Percentiles rank a stretch among this genome's conserved stretches.
Conservation (phyloP, 2,113 vertebrate species). For the Ceuthmochares aereus region DNA sequence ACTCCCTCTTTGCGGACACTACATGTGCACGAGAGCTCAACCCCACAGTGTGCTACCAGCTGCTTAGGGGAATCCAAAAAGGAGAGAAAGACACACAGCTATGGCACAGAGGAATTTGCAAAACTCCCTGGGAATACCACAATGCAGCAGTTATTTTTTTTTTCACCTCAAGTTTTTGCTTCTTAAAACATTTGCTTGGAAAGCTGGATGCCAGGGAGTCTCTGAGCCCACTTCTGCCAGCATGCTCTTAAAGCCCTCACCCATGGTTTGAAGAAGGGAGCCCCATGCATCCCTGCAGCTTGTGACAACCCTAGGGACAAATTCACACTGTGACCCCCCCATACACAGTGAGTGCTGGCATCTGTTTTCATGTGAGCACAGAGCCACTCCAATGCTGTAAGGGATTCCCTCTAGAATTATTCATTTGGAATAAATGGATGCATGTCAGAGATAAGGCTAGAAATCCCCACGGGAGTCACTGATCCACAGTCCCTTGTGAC, state of each 20-base stretch:
- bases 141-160: slow-evolving; percentile 27
- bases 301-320: background rate
- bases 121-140: slow-evolving; percentile 41
- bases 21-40: background rate
- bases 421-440: background rate
- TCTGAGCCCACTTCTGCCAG: background rate
- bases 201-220: slow-evolving; percentile 7
- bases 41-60: background rate
- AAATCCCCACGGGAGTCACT: background rate
- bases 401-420: background rate
- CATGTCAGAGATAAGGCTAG: slow-evolving; percentile 26
- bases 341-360: rapidly evolving
- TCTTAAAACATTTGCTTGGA: slow-evolving; percentile 33
- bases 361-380: rapidly evolving
- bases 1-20: background rate
- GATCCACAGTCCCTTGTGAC: background rate
- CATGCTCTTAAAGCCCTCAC: background rate
- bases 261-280: background rate
- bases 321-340: rapidly evolving
- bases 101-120: slow-evolving; percentile 32
- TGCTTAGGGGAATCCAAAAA: background rate
- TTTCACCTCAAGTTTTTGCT: slow-evolving; percentile 37
- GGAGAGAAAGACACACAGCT: background rate
- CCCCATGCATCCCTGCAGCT: background rate
- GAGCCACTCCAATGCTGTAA: rapidly evolving